These are phyloP conservation scores for Tenebrio molitor DNA, from an alignment of 1,140 invertebrate species.

Conservation along the genomic window DNA sequence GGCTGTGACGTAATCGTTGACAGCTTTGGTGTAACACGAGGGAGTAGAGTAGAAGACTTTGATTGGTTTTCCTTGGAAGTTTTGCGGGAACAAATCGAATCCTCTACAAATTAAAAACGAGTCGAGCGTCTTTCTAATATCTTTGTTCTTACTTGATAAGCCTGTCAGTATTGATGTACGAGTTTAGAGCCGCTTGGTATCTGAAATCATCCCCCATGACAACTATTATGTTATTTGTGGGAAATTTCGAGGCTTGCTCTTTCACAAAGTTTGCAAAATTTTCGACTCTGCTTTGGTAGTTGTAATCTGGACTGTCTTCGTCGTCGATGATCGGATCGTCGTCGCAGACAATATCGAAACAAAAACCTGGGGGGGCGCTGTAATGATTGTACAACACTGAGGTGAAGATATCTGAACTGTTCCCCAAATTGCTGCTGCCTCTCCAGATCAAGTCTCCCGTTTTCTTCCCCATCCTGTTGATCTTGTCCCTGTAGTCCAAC, in stretches of 20 bases:
- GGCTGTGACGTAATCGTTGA: conserved; percentile 74
- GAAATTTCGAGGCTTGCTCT: conserved; percentile 49
- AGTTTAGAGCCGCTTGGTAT: conserved; percentile 70
- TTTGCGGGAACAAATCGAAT: conserved; percentile 46
- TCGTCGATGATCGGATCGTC: conserved; percentile 75
- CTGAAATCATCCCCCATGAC: conserved; percentile 63
- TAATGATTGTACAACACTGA: conserved; percentile 71
- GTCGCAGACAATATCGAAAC: conserved; percentile 79
- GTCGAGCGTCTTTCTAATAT: background rate
- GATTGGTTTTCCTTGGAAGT: conserved; percentile 63
- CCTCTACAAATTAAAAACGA: conserved; percentile 57
- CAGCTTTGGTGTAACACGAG: conserved; percentile 88
- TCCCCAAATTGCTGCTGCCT: conserved; percentile 70
- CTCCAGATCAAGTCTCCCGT: conserved; percentile 85
- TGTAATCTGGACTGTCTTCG: conserved; percentile 66
- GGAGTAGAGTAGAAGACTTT: conserved; percentile 95
- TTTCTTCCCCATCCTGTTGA: conserved; percentile 72
- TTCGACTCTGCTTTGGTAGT: conserved; percentile 69
- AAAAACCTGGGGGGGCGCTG: conserved; percentile 77
- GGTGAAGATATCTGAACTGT: conserved; percentile 46
- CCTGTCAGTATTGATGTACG: conserved; percentile 80
- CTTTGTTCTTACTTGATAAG: conserved; percentile 73
- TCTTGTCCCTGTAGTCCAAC: conserved; percentile 82
- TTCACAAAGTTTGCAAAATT: conserved; percentile 67
- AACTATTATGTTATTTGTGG: conserved; percentile 56